These are phyloP conservation scores for Columba livia DNA, from an alignment of 2,113 vertebrate genomes.

Conservation along the genomic window DNA sequence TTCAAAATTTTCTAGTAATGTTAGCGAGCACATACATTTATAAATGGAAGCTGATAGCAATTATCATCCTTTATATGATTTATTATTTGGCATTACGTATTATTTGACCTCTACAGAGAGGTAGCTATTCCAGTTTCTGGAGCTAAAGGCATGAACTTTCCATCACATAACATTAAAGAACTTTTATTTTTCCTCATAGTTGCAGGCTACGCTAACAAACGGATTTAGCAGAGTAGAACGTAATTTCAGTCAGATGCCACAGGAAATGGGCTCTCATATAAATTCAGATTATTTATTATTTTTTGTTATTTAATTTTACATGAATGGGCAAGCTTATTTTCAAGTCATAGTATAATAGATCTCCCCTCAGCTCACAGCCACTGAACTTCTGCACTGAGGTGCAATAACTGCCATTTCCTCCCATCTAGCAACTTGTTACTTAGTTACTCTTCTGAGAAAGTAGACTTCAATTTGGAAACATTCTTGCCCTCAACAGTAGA, in stretches of 20 bases:
- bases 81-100: constrained; percentile 13
- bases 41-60: constrained; percentile 8
- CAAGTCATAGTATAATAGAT: not conserved
- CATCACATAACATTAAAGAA: constrained; percentile 12
- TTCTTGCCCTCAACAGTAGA: not conserved
- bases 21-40: not conserved
- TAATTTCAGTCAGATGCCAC: constrained; percentile 2
- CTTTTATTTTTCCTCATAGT: constrained; percentile 9
- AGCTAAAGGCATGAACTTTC: constrained; percentile 44
- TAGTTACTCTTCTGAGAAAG: not conserved
- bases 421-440: not conserved
- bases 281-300: constrained; percentile 19
- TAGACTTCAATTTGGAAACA: not conserved
- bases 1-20: not conserved
- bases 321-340: not conserved
- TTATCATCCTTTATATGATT: not conserved
- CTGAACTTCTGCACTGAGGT: rapidly evolving
- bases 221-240: constrained; percentile 2
- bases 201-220: not conserved
- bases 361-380: not conserved
- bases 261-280: not conserved
- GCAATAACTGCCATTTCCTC: not conserved
- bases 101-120: not conserved
- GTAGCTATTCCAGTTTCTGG: constrained; percentile 1
- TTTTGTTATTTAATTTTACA: not conserved